Evolutionary conservation across 2,113 vertebrate species (phyloP).

Genomic region (Anguilla japonica): DNA sequence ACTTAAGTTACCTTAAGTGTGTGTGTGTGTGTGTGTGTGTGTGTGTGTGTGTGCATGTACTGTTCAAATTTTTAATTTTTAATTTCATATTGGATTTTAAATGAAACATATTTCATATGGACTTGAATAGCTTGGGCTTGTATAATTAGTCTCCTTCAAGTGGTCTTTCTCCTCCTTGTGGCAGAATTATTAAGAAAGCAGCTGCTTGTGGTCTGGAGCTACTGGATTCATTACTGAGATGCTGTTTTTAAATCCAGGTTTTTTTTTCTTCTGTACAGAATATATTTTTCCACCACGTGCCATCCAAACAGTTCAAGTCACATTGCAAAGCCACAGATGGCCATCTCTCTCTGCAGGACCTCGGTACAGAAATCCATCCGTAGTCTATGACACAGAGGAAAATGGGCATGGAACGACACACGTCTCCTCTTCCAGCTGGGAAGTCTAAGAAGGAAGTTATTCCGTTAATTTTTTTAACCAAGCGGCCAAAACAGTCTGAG

Average conservation of each 20-base stretch:
- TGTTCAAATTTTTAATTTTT: too few species aligned
- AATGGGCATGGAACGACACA: slow-evolving; percentile 49
- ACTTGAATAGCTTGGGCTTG: background rate
- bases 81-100: background rate
- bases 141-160: background rate
- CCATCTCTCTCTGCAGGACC: background rate
- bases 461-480: slow-evolving; percentile 56
- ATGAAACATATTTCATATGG: background rate
- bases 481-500: slow-evolving; percentile 57
- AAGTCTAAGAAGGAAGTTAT: slow-evolving; percentile 45
- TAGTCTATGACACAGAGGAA: background rate
- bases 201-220: background rate
- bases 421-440: slow-evolving; percentile 43
- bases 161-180: slow-evolving; percentile 7
- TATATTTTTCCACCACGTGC: background rate
- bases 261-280: background rate
- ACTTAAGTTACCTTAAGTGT: too few species aligned
- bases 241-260: background rate
- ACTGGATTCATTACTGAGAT: slow-evolving; percentile 10
- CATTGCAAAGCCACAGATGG: background rate
- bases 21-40: too few species aligned
- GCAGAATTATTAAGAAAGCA: background rate
- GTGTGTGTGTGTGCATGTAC: too few species aligned
- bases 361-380: background rate
- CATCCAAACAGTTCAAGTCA: background rate